These are phyloP conservation scores for Scartelaos histophorus DNA, from an alignment of 2,113 vertebrate genomes.

Conservation along the genomic window DNA sequence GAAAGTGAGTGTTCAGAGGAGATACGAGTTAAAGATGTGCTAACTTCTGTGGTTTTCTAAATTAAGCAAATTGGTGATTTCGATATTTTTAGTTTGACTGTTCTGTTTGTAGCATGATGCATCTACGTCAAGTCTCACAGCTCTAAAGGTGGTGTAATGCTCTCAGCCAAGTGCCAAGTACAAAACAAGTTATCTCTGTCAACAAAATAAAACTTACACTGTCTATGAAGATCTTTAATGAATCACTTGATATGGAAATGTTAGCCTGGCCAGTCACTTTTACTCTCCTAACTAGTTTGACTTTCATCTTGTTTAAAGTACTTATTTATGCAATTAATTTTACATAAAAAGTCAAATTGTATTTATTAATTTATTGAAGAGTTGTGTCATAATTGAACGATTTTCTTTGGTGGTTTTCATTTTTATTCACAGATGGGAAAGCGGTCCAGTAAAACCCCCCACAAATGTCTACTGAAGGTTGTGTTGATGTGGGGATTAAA, in stretches of 20 bases:
- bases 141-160: background rate
- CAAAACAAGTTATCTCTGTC: background rate
- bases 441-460: too few relatives aligned
- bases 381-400: too few relatives aligned
- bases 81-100: background rate
- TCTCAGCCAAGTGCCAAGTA: slow-evolving; percentile 4
- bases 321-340: too few relatives aligned
- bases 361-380: too few relatives aligned
- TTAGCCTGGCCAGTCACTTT: background rate
- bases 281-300: background rate
- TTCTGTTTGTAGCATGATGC: slow-evolving; percentile 4
- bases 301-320: background rate
- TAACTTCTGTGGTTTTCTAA: background rate
- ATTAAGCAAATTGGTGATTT: background rate
- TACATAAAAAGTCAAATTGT: too few relatives aligned
- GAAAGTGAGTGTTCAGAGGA: slow-evolving; percentile 69
- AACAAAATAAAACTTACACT: background rate
- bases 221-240: background rate
- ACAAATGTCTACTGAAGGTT: too few relatives aligned
- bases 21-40: background rate
- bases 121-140: slow-evolving; percentile 3
- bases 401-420: too few relatives aligned
- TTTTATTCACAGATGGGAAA: too few relatives aligned
- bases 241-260: background rate
- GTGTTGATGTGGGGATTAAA: too few relatives aligned